A percentile compares a stretch with the other conserved stretches of the same genome.
Conservation (phyloP, 1,140 invertebrate genomes). For the Heterodera schachtii region DNA sequence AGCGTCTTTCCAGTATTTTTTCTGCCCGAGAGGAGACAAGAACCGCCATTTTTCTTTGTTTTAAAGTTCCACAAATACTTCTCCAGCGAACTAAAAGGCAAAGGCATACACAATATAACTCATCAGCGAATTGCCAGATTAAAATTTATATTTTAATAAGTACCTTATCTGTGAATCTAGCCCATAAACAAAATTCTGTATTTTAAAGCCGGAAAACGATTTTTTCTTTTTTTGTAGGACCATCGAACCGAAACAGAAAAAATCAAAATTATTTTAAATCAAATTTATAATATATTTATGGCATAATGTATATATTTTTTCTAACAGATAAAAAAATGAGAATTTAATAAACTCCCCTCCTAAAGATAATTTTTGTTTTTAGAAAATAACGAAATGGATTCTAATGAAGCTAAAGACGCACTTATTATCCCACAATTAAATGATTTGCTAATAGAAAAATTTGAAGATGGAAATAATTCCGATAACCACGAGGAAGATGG, state of each 20-base stretch:
- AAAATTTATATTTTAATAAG: not conserved
- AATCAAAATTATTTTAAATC: not conserved
- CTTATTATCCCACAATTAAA: not conserved
- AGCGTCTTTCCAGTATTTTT: slow-evolving; percentile 21
- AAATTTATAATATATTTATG: not conserved
- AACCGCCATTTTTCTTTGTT: slow-evolving; percentile 8
- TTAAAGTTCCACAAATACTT: slow-evolving; percentile 23
- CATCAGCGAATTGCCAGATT: too few species aligned
- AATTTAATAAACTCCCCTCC: too few species aligned
- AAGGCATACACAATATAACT: not conserved
- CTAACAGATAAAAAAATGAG: too few species aligned
- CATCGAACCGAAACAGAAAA: too few species aligned
- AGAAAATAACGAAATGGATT: not conserved
- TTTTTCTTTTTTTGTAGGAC: not conserved
- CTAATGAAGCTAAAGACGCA: too few species aligned
- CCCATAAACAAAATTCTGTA: not conserved
- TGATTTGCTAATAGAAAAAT: not conserved
- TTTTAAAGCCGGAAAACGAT: not conserved
- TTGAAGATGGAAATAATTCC: slow-evolving; percentile 20
- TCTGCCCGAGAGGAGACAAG: slow-evolving; percentile 21
- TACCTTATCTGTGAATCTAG: not conserved
- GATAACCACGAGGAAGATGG: slow-evolving; percentile 39
- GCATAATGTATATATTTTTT: too few species aligned
- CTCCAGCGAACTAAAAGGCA: slow-evolving; percentile 11
- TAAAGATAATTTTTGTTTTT: not conserved